Evolutionary conservation across 2,888 invertebrate species (phyloP), one percentile per base, ranked within the genome.

Genomic region (Agrochola macilenta): DNA sequence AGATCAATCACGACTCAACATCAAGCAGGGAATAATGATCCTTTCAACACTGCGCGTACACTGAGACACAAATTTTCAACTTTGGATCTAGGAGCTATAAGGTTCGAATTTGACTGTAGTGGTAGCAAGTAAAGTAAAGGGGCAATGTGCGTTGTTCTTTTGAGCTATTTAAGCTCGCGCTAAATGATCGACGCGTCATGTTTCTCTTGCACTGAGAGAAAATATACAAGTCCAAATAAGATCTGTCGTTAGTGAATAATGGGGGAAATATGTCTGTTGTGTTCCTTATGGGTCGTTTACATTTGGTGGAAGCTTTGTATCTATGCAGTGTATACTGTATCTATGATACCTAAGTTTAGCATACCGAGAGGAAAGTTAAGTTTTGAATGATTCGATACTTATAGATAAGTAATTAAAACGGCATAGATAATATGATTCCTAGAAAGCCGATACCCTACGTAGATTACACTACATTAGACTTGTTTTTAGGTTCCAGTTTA

Each of bases 1-100:
- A 88, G 89, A 91, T 90, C 91, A 90, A 91, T 91, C 91, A 91
- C 86, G 83, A 73, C 82, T 86, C 87, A 83, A 76, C 87, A 87
- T 88, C 87, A 85, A 88, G 86, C 84, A 64, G 74, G 54, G 82
- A 87, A 90, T 90, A 91, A 90, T 90, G 91, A 88, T 86, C 86
- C 88, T 85, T 87, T 90, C 89, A 90, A 88, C 90, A 87, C 88
- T 86, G 78, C 71, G 76, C 76, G 69, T 81, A 74, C 69, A 84
- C 78, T 23, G 26, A 49, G 26, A 43, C n/a, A 54, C 9, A n/a
- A 7, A 88, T 17, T 76, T 69, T 72, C 63, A 79, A 82, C 88
- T 39, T 57, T 79, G 58, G 8, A 0, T 17, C 0, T 17, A 2
- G 0, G 0, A 12, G 0, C 0, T 0, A 7, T 73, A 84, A 43